Evolutionary conservation across 2,797 vertebrate genomes (phyloP).

Genomic region (Pseudochaenichthys georgianus): DNA sequence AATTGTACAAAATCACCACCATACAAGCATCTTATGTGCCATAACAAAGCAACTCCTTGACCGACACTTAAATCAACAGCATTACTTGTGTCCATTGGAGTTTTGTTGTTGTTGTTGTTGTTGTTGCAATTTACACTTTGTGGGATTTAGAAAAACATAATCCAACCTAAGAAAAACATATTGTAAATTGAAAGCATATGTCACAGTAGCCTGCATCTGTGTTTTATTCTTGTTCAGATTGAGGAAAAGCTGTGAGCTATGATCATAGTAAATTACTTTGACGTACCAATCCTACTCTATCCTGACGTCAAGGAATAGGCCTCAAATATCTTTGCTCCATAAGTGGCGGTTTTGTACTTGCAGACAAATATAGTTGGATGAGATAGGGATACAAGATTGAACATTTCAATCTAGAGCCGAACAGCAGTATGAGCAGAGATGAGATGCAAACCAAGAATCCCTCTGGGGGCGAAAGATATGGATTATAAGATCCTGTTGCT

Average conservation of each 20-base stretch:
- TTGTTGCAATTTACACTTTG: background rate
- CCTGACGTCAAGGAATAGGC: slow-evolving; percentile 38
- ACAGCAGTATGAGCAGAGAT: slow-evolving; percentile 62
- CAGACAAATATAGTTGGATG: slow-evolving; percentile 50
- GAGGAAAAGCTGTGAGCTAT: slow-evolving; percentile 22
- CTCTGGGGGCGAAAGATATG: slow-evolving; percentile 73
- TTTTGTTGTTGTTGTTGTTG: no score
- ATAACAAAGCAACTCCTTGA: no score
- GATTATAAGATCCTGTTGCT: slow-evolving; percentile 75
- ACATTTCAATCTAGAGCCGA: slow-evolving; percentile 74
- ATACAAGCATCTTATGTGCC: no score
- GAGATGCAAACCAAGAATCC: slow-evolving; percentile 78
- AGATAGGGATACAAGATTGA: slow-evolving; percentile 71
- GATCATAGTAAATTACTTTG: slow-evolving; percentile 62
- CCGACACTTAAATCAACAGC: background rate
- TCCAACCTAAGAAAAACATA: background rate
- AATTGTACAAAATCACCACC: no score
- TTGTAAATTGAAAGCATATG: slow-evolving; percentile 18
- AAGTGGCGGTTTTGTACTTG: slow-evolving; percentile 57
- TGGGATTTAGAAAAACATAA: background rate
- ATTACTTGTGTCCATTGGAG: background rate
- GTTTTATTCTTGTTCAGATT: slow-evolving; percentile 9
- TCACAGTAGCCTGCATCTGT: slow-evolving; percentile 13
- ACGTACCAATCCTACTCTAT: slow-evolving; percentile 40
- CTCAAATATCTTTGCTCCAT: slow-evolving; percentile 58